These are phyloP conservation scores for Plectrocnemia conspersa DNA, from an alignment of 1,140 invertebrate genomes.

Conservation along the genomic window DNA sequence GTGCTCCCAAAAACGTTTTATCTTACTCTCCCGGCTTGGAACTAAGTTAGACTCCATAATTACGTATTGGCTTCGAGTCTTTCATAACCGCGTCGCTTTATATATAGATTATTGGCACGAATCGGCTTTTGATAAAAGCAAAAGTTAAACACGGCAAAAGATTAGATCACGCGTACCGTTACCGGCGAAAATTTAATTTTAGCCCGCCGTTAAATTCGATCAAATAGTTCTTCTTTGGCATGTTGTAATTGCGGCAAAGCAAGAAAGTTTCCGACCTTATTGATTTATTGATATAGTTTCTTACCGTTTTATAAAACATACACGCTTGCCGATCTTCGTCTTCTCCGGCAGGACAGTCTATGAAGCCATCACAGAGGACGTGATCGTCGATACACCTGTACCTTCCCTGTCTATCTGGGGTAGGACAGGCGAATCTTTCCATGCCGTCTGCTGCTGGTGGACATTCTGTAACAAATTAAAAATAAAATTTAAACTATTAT, in stretches of 20 bases:
- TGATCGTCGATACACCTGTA: slow-evolving; percentile 95
- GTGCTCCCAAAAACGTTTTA: not conserved
- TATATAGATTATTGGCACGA: not conserved
- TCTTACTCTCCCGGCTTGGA: not conserved
- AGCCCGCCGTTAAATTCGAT: not conserved
- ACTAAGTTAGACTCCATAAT: slow-evolving; percentile 6
- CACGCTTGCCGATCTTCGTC: slow-evolving; percentile 90
- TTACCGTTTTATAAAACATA: slow-evolving; percentile 97
- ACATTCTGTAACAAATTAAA: slow-evolving; percentile 88
- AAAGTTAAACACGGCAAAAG: slow-evolving; percentile 16
- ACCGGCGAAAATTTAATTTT: not conserved
- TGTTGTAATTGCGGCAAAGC: not conserved
- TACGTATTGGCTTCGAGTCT: not conserved
- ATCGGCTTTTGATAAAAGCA: not conserved
- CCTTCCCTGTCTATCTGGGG: slow-evolving; percentile 80
- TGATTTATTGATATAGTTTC: slow-evolving; percentile 26
- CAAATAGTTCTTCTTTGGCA: not conserved
- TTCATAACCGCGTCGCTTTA: slow-evolving; percentile 4
- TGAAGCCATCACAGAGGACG: slow-evolving; percentile 89
- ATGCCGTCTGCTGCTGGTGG: slow-evolving; percentile 87
- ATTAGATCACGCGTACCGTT: slow-evolving; percentile 13
- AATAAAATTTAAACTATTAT: no score
- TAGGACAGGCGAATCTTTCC: slow-evolving; percentile 91
- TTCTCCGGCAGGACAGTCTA: slow-evolving; percentile 88
- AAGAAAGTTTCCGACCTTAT: not conserved